phyloP scores from a whole-genome alignment of 1,140 invertebrate species.

The Augochlora pura region DNA sequence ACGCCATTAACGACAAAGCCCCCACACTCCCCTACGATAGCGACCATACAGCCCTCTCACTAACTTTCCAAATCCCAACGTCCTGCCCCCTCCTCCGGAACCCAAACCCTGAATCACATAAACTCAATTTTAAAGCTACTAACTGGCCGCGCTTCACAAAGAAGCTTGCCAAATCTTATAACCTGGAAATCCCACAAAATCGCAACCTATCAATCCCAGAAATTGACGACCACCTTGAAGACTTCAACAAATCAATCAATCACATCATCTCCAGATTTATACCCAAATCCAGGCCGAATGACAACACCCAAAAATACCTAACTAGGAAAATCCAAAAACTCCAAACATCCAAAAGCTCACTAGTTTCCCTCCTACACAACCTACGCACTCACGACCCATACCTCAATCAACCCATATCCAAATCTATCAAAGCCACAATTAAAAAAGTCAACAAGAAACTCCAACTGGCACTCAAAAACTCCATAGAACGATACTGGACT shows the following conservation, averaged over 20 bases:
- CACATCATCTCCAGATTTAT: accelerated
- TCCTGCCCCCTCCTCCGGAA: no score
- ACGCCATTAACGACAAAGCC: not conserved
- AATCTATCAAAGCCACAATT: not conserved
- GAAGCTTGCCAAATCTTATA: not conserved
- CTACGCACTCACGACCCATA: not conserved
- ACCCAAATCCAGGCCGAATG: not conserved
- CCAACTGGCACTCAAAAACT: accelerated
- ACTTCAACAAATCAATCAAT: not conserved
- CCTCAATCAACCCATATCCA: no score
- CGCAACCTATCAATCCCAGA: not conserved
- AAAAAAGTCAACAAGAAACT: not conserved
- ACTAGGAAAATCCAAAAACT: not conserved
- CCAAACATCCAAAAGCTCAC: not conserved
- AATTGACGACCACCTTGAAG: not conserved
- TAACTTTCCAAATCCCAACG: not conserved
- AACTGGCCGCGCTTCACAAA: no score
- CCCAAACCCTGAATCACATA: no score
- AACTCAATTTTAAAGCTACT: not conserved
- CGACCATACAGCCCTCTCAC: not conserved
- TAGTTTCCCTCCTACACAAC: not conserved
- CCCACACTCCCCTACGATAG: not conserved
- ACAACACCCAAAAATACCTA: not conserved
- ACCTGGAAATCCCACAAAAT: not conserved
- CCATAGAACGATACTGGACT: not conserved